Evolutionary conservation across 2,113 vertebrate genomes (phyloP), one percentile per base, ranked within the genome.

Genomic region (Lates calcarifer): DNA sequence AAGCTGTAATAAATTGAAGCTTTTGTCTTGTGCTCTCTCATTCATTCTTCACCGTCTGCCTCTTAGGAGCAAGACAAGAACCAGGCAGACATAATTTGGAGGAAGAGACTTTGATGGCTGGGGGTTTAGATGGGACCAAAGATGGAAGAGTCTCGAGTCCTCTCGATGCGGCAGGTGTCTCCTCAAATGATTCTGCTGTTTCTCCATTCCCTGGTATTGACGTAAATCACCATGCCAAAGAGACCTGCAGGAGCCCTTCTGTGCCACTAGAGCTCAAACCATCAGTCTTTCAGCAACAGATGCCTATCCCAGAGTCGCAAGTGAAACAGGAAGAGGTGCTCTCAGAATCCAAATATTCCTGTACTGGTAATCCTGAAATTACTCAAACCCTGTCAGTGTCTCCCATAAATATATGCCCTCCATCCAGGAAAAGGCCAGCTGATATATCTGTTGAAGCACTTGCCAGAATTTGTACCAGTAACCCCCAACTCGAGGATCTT

Each of bases 351-450:
- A 1, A 39, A 8, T 45, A 24, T 56, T 55, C 28, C 64, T 31
- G 35, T n/a, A 2, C 61, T 17, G 20, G 10, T 49, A 1, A 47
- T 64, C 60, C 37, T 49, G 4, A 29, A 49, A 22, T 18, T 13
- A 41, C 13, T 79, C 63, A 72, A 45, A 65, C 22, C 8, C 5
- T 9, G 4, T 13, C 53, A 4, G 9, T 24, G 29, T 60, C 61
- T 35, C 14, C 60, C 9, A 35, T 4, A 18, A 33, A 76, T 22
- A 5, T 51, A 49, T 20, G 2, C 31, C 26, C 2, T 51, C 39
- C 11, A 41, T 15, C n/a, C 31, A 75, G 31, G 33, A 83, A 84
- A 74, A 73, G 69, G 26, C 13, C 31, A 63, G 31, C 65, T 29
- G 75, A 33, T 15, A 9, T n/a, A 41, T 61, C 58, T 71, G 9